Evolutionary conservation across 1,140 invertebrate genomes (phyloP).

Genomic region (Leguminivora glycinivorella): DNA sequence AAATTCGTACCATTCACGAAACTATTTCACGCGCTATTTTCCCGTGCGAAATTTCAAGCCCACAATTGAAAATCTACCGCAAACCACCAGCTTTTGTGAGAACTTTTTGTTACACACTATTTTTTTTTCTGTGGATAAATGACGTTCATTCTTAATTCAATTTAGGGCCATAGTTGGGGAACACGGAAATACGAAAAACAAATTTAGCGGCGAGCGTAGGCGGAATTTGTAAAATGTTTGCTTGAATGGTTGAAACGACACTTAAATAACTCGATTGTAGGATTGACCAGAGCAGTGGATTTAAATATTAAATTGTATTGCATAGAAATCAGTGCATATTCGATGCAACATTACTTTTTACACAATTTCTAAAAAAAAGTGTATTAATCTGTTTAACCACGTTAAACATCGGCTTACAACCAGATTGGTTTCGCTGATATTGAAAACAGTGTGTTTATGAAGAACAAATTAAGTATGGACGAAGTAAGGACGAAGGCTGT

Average conservation of each 20-base stretch:
- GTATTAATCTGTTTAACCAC: no score
- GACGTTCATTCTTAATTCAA: slow-evolving; percentile 52
- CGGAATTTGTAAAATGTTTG: slow-evolving; percentile 12
- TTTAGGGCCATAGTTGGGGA: slow-evolving; percentile 36
- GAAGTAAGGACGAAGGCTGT: no score
- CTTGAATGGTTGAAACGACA: slow-evolving; percentile 12
- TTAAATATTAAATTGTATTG: neutral
- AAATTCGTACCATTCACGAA: slow-evolving; percentile 63
- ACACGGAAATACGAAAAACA: slow-evolving; percentile 32
- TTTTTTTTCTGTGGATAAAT: slow-evolving; percentile 53
- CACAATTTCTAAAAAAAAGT: no score
- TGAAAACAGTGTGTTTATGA: no score
- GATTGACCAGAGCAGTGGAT: neutral
- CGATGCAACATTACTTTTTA: neutral
- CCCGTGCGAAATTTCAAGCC: slow-evolving; percentile 57
- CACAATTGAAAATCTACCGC: slow-evolving; percentile 63
- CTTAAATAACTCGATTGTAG: neutral
- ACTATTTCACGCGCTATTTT: slow-evolving; percentile 74
- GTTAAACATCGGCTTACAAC: no score
- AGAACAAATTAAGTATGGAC: no score
- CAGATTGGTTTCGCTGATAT: no score
- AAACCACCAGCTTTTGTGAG: slow-evolving; percentile 54
- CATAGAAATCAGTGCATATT: neutral
- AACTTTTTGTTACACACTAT: slow-evolving; percentile 59
- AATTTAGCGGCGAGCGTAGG: slow-evolving; percentile 12